Base-by-base conservation (phyloP, 1,140 invertebrate genomes). In the Mesaphorura yosii region DNA sequence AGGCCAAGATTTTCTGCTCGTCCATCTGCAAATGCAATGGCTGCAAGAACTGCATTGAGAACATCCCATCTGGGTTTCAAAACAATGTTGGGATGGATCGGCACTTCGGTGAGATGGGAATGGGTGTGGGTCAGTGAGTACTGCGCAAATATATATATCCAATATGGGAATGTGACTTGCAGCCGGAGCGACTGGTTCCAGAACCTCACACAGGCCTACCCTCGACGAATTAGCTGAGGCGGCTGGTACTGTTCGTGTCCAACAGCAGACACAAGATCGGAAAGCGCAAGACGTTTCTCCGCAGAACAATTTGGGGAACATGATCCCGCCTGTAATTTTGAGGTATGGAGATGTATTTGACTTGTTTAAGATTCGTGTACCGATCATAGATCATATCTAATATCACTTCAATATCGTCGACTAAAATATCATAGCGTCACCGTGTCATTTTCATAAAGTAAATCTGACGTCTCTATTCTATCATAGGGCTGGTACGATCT, bases 1-100 rank as follows among this genome's bases (percentile, higher is more conserved):
- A 98, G 87, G 95, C 94, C 15, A 98, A 98, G 73, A 98, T 99
- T 65, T 85, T 92, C 37, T 99, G 95, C 70, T 93, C 92, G 39
- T 82, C 79, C 59, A 90, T 92, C 66, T 99, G 95, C 70, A 96
- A 95, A 74, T 99, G 95, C 73, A 75, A 86, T 68, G 90, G 92
- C 6, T 99, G 95, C 72, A 87, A 92, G 64, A 99, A 99, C 73
- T 84, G 94, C 66, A 81, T 81, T 57, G 75, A 77, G 60, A 76
- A 73, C 42, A 63, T 63, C 31, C 60, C 60, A 1, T 47, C 54
- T 12, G 60, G 60, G 19, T 42, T 63, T 5, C 60, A 57, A 10
- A 63, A 63, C 31, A 57, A 57, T 2, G 56, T 63, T 17, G 60
- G 60, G n/a, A 57, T 63, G 7, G 60, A 63, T 37, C 60, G 59